Percentiles rank a stretch among this genome's conserved stretches.
Conservation (phyloP, 2,797 vertebrate species). For the Molothrus ater region DNA sequence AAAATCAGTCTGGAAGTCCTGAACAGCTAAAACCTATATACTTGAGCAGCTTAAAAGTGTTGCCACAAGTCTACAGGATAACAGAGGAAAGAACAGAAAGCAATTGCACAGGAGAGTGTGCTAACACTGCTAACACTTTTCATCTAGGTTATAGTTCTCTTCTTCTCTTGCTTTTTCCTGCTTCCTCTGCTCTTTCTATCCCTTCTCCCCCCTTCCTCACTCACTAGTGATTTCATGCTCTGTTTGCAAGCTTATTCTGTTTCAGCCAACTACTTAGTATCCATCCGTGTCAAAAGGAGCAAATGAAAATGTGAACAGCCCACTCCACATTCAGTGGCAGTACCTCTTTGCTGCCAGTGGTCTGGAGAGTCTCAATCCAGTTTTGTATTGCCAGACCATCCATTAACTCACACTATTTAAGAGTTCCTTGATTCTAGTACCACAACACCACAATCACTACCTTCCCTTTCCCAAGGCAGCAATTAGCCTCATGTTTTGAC, state of each 20-base stretch:
- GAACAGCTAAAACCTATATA: neutral
- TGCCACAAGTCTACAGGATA: neutral
- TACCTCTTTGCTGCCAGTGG: neutral
- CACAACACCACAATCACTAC: neutral
- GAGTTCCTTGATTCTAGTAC: neutral
- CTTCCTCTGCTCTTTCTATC: neutral
- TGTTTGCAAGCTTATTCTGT: neutral
- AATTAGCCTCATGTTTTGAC: neutral
- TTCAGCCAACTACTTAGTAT: neutral
- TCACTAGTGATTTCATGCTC: neutral
- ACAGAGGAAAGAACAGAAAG: neutral
- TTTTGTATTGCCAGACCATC: neutral
- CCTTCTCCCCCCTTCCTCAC: neutral
- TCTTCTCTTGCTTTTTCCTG: neutral
- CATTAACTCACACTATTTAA: neutral
- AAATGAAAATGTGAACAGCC: neutral
- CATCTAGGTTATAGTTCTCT: neutral
- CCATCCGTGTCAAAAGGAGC: neutral
- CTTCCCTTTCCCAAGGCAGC: neutral
- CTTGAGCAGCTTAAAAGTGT: neutral
- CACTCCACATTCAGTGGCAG: accelerated
- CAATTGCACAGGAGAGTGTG: neutral
- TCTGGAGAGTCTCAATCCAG: neutral
- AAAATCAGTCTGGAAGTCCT: neutral
- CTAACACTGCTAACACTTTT: neutral